These are phyloP conservation scores for Halichoerus grypus DNA, from an alignment of 2,113 vertebrate genomes.

Conservation along the genomic window DNA sequence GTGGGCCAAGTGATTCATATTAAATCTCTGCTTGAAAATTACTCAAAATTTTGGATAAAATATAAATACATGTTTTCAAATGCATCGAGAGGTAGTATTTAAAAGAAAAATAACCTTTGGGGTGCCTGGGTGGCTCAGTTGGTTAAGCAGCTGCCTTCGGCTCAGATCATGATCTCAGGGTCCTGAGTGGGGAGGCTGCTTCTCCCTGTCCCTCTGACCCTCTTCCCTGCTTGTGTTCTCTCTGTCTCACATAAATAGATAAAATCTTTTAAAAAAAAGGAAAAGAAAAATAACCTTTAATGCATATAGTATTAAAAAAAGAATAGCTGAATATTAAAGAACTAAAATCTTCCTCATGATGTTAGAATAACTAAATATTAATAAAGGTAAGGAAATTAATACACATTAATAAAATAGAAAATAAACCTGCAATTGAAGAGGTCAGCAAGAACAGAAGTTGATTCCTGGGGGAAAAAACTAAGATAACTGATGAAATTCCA, in stretches of 20 bases:
- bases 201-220: too few relatives aligned
- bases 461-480: not conserved
- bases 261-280: too few relatives aligned
- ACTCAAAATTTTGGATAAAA: not conserved
- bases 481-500: not conserved
- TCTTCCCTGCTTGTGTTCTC: too few relatives aligned
- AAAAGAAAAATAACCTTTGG: not conserved
- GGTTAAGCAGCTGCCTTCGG: too few relatives aligned
- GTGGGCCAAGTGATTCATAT: not conserved
- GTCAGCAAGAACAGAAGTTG: not conserved
- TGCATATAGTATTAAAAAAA: not conserved
- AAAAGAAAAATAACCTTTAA: not conserved
- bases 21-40: slow-evolving; percentile 34
- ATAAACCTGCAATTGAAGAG: not conserved
- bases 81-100: not conserved
- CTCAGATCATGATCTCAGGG: too few relatives aligned
- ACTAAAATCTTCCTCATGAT: not conserved
- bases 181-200: too few relatives aligned
- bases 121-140: too few relatives aligned
- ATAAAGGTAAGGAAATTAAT: not conserved
- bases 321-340: not conserved
- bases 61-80: not conserved
- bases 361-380: not conserved
- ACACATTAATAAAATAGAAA: slow-evolving; percentile 2
- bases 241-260: too few relatives aligned